phyloP scores from a whole-genome alignment of 2,113 vertebrate genomes.

The Melozone crissalis region DNA sequence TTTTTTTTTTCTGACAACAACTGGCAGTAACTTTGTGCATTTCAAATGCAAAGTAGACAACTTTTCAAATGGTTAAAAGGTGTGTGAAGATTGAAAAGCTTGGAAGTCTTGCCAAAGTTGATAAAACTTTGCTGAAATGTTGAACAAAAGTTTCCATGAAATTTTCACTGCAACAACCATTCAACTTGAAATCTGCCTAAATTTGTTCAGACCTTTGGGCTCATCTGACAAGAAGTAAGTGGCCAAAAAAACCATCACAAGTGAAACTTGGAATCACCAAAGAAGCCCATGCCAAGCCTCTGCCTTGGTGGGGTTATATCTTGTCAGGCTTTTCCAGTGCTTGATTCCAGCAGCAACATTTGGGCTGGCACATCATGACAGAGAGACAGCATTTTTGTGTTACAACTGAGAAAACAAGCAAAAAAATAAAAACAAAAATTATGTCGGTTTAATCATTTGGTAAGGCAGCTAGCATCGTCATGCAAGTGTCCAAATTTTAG shows the following conservation, averaged over 20 bases:
- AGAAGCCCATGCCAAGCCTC: background rate
- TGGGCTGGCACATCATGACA: background rate
- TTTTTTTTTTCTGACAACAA: slow-evolving; percentile 3
- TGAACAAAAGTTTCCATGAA: background rate
- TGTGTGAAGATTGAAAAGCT: background rate
- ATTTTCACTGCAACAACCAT: background rate
- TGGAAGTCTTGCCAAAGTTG: background rate
- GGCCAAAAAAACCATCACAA: background rate
- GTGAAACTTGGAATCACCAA: background rate
- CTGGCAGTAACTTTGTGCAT: background rate
- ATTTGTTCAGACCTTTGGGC: background rate
- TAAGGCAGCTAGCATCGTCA: background rate
- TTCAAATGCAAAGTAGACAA: background rate
- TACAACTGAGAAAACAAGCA: background rate
- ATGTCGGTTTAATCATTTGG: background rate
- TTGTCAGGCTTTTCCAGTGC: background rate
- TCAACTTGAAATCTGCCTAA: background rate
- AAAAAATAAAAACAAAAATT: background rate
- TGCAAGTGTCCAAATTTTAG: background rate
- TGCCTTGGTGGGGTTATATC: background rate
- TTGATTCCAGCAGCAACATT: background rate
- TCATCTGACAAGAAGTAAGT: background rate
- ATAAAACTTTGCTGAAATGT: background rate
- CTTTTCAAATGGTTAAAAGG: background rate
- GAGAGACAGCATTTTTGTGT: background rate